Percentiles rank a stretch among this genome's conserved stretches.
phyloP scores from a whole-genome alignment of 1,140 invertebrate genomes.

The Phymorhynchus buccinoides region DNA sequence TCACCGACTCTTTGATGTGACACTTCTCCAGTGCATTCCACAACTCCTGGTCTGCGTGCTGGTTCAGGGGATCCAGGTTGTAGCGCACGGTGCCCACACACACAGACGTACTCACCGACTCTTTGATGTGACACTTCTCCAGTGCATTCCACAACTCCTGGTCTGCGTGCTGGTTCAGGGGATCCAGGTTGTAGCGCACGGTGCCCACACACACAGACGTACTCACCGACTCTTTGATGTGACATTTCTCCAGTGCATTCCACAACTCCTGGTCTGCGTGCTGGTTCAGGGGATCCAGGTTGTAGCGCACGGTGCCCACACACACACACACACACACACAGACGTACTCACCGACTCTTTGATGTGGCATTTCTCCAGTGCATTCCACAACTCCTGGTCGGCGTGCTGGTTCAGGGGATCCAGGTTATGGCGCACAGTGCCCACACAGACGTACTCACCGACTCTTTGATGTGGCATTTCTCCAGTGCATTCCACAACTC shows the following conservation, averaged over 20 bases:
- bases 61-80: slow-evolving; percentile 80
- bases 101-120: too few relatives aligned
- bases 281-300: slow-evolving; percentile 79
- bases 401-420: slow-evolving; percentile 78
- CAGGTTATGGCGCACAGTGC: slow-evolving; percentile 77
- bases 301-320: slow-evolving; percentile 74
- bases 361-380: slow-evolving; percentile 78
- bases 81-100: slow-evolving; percentile 72
- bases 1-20: slow-evolving; percentile 77
- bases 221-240: slow-evolving; percentile 77
- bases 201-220: too few relatives aligned
- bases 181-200: slow-evolving; percentile 79
- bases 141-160: slow-evolving; percentile 78
- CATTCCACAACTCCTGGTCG: slow-evolving; percentile 80
- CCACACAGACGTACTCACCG: slow-evolving; percentile 74
- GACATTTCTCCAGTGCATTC: slow-evolving; percentile 78
- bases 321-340: too few relatives aligned
- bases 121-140: slow-evolving; percentile 78
- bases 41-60: slow-evolving; percentile 76
- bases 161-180: slow-evolving; percentile 77
- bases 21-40: slow-evolving; percentile 79
- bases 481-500: slow-evolving; percentile 80
- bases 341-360: slow-evolving; percentile 76
- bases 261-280: slow-evolving; percentile 78
- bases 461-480: slow-evolving; percentile 78